phyloP scores from a whole-genome alignment of 2,797 vertebrate genomes.

The Alcedo atthis region DNA sequence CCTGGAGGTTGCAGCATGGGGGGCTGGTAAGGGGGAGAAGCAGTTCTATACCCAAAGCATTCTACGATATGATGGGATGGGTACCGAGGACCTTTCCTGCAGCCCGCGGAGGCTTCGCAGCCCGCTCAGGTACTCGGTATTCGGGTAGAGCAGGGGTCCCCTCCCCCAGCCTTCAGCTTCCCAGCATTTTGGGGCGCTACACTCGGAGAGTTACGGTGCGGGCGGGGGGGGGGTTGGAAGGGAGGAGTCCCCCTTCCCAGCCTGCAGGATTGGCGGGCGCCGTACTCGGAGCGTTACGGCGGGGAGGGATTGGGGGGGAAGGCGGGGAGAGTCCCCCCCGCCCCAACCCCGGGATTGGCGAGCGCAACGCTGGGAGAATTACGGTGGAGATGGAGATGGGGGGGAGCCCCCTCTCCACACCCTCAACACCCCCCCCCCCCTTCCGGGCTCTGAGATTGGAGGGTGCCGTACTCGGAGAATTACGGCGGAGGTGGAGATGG shows the following conservation, averaged over 20 bases:
- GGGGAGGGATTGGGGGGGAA: neutral
- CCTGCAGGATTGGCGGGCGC: neutral
- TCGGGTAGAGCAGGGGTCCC: neutral
- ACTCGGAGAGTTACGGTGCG: slow-evolving; percentile 49
- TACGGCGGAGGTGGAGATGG: no score
- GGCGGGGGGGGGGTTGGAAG: neutral
- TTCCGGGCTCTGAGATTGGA: no score
- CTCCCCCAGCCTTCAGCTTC: neutral
- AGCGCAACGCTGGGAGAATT: slow-evolving; percentile 41
- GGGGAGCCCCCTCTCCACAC: no score
- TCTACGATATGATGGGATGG: neutral
- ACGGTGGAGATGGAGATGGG: neutral
- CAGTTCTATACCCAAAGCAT: no score
- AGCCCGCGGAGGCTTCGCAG: neutral
- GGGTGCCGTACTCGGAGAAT: no score
- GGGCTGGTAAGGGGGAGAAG: no score
- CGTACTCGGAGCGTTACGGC: slow-evolving; percentile 23
- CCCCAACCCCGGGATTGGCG: neutral
- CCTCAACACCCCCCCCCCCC: no score
- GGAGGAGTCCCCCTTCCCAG: neutral
- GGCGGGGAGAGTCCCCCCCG: no score
- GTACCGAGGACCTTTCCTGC: neutral
- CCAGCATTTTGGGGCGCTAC: neutral
- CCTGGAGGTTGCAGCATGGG: no score
- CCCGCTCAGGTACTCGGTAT: fast-evolving